Base-by-base conservation (phyloP, 1,140 invertebrate species). In the Xylocopa sonorina region DNA sequence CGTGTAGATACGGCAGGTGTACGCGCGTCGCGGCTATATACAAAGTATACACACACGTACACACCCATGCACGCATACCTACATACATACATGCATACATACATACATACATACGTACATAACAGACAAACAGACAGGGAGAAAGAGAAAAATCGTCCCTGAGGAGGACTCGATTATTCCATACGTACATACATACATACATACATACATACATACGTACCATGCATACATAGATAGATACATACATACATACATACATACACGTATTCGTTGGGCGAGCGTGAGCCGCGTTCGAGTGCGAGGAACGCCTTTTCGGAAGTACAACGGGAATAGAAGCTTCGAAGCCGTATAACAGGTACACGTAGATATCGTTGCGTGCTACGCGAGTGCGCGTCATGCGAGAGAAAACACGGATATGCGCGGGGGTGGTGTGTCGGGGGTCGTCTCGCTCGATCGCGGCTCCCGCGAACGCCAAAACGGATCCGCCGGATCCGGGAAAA, bases 331-430 rank as follows among this genome's bases (percentile, higher is more conserved):
- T 29, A 69, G 55, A 78, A 78, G 75, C 75, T 71, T 78, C 66
- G 75, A 78, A 78, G 75, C 75, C 67, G 55, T 69, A 69, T 58
- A 71, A 71, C 55, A 34, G 51, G 29, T 67, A 77, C 66, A 71
- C 74, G 66, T 69, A 57, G 21, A 50, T 29, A 66, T 58, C 66
- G 75, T 71, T 50, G 66, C 75, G 75, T 78, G 64, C 53, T 78
- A 51, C 75, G 75, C 66, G 55, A 18, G 55, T 50, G 46, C 62
- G 64, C 51, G 64, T 38, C 38, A 71, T 71, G 75, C 66, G 75
- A 71, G 67, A 60, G n/a, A 43, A 71, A 62, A 78, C 43, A 78
- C 66, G 67, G 55, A 68, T 51, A 51, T 51, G 64, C 63, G 63
- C 41, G 48, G 34, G 41, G 16, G 66, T 14, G 48, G 27, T 12